Evolutionary conservation across 1,140 invertebrate genomes (phyloP).

Genomic region (Diachasmimorpha longicaudata): DNA sequence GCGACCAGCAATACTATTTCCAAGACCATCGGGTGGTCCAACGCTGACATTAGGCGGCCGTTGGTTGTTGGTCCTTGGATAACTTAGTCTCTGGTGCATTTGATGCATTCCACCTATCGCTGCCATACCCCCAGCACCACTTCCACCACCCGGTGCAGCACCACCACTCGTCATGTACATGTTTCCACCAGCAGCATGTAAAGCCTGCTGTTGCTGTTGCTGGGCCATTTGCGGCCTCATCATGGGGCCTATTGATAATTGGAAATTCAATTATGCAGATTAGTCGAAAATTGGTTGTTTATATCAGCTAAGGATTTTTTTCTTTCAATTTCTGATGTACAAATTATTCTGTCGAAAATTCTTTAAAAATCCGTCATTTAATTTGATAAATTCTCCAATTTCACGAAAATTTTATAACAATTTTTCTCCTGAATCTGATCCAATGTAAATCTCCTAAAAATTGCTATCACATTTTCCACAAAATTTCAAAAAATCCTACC

Average conservation of each 20-base stretch:
- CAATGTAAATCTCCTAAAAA: too few species aligned
- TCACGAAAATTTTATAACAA: too few species aligned
- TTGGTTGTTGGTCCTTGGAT: constrained; percentile 61
- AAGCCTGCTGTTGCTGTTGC: constrained; percentile 58
- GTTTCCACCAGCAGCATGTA: constrained; percentile 56
- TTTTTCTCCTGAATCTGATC: too few species aligned
- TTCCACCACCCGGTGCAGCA: constrained; percentile 30
- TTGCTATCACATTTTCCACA: too few species aligned
- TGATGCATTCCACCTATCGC: constrained; percentile 61
- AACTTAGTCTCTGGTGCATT: constrained; percentile 63
- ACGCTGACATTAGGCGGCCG: constrained; percentile 66
- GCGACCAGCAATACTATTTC: constrained; percentile 54
- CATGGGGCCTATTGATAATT: constrained; percentile 66
- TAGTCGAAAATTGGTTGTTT: not conserved
- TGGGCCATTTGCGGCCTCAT: constrained; percentile 70
- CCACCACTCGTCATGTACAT: constrained; percentile 50
- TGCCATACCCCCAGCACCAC: constrained; percentile 35
- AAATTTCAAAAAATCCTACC: too few species aligned
- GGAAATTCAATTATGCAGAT: not conserved
- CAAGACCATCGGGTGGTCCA: constrained; percentile 56
- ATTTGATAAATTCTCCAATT: too few species aligned
- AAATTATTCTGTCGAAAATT: too few species aligned
- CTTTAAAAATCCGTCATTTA: too few species aligned
- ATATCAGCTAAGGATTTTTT: too few species aligned
- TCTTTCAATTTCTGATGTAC: too few species aligned